Base-by-base conservation (phyloP, 2,888 invertebrate species). In the Ormyrus thymus region DNA sequence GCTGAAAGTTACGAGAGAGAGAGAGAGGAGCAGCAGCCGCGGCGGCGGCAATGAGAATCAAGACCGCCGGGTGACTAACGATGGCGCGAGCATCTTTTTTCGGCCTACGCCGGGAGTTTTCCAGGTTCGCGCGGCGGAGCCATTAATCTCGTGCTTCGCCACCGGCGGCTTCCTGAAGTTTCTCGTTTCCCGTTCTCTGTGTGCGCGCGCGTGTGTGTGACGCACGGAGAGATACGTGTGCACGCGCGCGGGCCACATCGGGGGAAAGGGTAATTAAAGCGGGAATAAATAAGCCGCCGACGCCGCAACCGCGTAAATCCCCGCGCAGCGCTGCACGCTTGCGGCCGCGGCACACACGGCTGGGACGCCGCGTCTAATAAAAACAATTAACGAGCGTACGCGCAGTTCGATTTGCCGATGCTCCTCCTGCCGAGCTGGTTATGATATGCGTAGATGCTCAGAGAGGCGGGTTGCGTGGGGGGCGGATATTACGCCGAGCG, bases 201-300 rank as follows among this genome's bases (percentile, higher is more conserved):
- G 29, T 29, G 29, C 6, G 48, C 13, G 13, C 5, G 55, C 55
- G 43, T 43, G 29, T n/a, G 50, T 9, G 8, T 43, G 8, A 46
- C 7, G 15, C 43, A n/a, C 43, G 4, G 8, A 11, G 29, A 15
- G n/a, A 43, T 5, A 45, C 7, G 29, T 11, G 9, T 51, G 29
- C 48, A 48, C 51, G 13, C 10, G 9, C 45, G 48, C 45, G 61
- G 61, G 7, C 10, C n/a, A 29, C 4, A 58, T 79, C 75, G 78
- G 46, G 59, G 83, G 85, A 84, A 83, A 82, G 84, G 88, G 87
- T 89, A 88, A 89, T 89, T 88, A 88, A 88, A 88, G 85, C 87
- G 85, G 86, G 87, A 88, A 89, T 89, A 89, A 89, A 89, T 88
- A 89, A 88, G 86, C 29, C 56, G n/a, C 68, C 15, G 48, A 48